Percentiles rank a stretch among this genome's conserved stretches.
These are phyloP conservation scores for Sycon ciliatum DNA, from an alignment of 37 sponge, comb jelly and placozoan genomes.

Conservation along the genomic window DNA sequence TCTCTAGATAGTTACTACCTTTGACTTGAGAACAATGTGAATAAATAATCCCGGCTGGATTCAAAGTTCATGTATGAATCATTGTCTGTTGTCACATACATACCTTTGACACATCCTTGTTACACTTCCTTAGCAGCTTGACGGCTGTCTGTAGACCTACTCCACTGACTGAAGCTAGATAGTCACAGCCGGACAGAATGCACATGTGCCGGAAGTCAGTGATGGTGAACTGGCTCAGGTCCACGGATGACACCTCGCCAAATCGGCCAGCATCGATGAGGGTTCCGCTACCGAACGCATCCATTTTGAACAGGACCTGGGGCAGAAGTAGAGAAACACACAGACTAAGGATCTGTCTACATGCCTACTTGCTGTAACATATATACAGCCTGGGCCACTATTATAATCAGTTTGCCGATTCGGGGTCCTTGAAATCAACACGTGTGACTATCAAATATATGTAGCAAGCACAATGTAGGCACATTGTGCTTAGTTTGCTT, in stretches of 20 bases:
- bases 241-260: constrained; percentile 47
- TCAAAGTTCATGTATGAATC: too few relatives aligned
- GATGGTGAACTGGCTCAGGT: constrained; percentile 48
- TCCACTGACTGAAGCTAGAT: constrained; percentile 79
- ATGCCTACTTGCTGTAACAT: too few relatives aligned
- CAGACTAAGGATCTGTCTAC: too few relatives aligned
- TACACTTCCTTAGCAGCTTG: constrained; percentile 73
- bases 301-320: constrained; percentile 86
- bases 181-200: constrained; percentile 97
- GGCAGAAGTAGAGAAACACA: background rate
- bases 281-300: constrained; percentile 71
- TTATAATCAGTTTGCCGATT: background rate
- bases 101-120: constrained; percentile 53
- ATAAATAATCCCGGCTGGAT: too few relatives aligned
- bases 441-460: background rate
- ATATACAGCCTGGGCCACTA: background rate
- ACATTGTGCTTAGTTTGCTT: background rate
- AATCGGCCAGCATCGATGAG: constrained; percentile 59
- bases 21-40: too few relatives aligned
- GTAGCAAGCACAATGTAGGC: background rate
- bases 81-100: background rate
- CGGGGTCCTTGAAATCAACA: background rate
- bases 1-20: too few relatives aligned
- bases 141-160: constrained; percentile 77
- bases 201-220: constrained; percentile 88